Evolutionary conservation across 2,888 invertebrate genomes (phyloP).

Genomic region (Eulithis testata): DNA sequence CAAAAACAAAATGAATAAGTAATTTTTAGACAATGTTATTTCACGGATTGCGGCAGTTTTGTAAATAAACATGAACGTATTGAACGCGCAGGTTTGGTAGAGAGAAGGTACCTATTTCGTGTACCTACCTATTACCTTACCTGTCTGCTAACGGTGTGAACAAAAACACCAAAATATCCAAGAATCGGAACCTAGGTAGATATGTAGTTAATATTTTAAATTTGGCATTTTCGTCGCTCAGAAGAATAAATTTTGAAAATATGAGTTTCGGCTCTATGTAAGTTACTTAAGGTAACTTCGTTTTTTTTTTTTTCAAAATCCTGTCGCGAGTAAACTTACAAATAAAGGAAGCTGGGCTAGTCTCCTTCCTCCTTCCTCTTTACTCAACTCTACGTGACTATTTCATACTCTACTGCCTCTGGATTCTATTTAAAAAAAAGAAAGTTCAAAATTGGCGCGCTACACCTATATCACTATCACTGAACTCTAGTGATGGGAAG

Average conservation of each 20-base stretch:
- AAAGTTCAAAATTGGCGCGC: constrained; percentile 28
- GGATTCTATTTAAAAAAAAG: constrained; percentile 21
- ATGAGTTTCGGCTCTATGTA: too few species aligned
- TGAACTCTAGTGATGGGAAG: constrained; percentile 47
- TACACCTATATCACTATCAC: constrained; percentile 46
- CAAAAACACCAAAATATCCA: neutral
- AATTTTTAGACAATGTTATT: constrained; percentile 13
- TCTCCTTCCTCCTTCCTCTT: neutral
- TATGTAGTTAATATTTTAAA: too few species aligned
- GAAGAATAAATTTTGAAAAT: too few species aligned
- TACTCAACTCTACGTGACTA: neutral
- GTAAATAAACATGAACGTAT: constrained; percentile 9
- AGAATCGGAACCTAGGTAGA: too few species aligned
- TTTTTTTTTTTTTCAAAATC: too few species aligned
- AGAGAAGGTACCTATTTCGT: too few species aligned
- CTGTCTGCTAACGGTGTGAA: neutral
- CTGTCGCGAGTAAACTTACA: neutral
- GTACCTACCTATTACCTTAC: too few species aligned
- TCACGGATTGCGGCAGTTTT: constrained; percentile 11
- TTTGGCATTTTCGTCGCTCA: too few species aligned
- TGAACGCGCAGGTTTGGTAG: too few species aligned
- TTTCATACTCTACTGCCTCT: too few species aligned
- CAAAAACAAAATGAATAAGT: too few species aligned
- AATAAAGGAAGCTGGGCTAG: neutral
- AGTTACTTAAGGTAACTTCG: too few species aligned